phyloP scores from a whole-genome alignment of 2,888 invertebrate genomes.

The Pollenia amentaria region DNA sequence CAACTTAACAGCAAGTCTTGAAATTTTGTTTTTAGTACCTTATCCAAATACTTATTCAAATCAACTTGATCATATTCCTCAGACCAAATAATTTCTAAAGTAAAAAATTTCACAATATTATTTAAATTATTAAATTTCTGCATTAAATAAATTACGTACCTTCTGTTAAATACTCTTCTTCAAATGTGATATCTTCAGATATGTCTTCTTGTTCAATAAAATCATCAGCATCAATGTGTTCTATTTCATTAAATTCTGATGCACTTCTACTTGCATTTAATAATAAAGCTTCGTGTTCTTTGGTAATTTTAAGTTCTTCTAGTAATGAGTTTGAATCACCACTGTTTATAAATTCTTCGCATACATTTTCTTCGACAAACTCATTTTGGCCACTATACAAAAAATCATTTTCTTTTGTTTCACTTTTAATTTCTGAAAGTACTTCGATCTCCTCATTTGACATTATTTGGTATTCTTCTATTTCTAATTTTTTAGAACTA shows the following conservation, averaged over 20 bases:
- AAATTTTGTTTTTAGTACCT: conserved; percentile 78
- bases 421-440: background rate
- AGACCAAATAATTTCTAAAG: conserved; percentile 48
- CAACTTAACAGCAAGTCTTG: conserved; percentile 76
- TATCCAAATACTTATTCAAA: conserved; percentile 77
- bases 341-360: too few relatives aligned
- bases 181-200: conserved; percentile 1
- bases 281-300: background rate
- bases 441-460: background rate
- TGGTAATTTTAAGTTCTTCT: background rate
- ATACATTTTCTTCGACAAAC: too few relatives aligned
- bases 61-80: conserved; percentile 72
- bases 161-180: conserved; percentile 67
- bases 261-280: background rate
- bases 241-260: background rate
- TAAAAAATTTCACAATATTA: background rate
- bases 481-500: background rate
- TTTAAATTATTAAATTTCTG: background rate
- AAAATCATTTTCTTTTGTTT: background rate
- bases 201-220: conserved; percentile 18
- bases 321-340: too few relatives aligned
- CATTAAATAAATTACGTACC: too few relatives aligned
- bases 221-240: background rate
- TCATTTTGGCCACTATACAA: background rate
- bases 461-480: background rate